phyloP scores from a whole-genome alignment of 2,888 invertebrate genomes.

The Aleiodes leptofemur region DNA sequence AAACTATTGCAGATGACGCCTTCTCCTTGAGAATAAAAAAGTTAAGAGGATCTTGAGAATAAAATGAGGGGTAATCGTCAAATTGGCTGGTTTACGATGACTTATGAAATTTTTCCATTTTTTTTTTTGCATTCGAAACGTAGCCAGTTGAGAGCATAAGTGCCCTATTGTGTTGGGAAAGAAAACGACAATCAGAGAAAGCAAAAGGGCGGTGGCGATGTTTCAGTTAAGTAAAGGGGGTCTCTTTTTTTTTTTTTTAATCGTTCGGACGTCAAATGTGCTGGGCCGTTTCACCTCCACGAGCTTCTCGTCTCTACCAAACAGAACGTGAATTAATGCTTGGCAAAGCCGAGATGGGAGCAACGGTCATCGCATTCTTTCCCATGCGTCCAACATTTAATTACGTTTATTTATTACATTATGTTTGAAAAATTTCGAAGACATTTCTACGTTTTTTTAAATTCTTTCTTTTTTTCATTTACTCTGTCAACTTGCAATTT shows the following conservation, averaged over 20 bases:
- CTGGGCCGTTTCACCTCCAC: background rate
- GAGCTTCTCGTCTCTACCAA: slow-evolving; percentile 40
- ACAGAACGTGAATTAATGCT: slow-evolving; percentile 38
- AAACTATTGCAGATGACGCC: too few relatives aligned
- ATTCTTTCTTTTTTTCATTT: background rate
- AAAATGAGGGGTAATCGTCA: slow-evolving; percentile 7
- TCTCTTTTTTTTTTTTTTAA: slow-evolving; percentile 7
- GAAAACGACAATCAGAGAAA: slow-evolving; percentile 28
- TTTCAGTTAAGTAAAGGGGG: slow-evolving; percentile 34
- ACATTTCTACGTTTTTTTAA: too few relatives aligned
- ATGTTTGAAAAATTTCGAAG: slow-evolving; percentile 26
- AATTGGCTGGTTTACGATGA: slow-evolving; percentile 15
- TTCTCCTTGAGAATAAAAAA: too few relatives aligned
- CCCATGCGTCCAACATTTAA: slow-evolving; percentile 28
- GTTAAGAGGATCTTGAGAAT: background rate
- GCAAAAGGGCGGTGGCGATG: slow-evolving; percentile 36
- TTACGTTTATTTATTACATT: slow-evolving; percentile 30
- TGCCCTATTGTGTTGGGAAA: slow-evolving; percentile 30
- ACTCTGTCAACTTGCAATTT: background rate
- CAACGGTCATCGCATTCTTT: slow-evolving; percentile 32
- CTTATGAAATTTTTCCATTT: slow-evolving; percentile 23
- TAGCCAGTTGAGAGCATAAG: slow-evolving; percentile 6
- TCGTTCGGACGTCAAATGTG: slow-evolving; percentile 37
- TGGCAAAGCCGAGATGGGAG: slow-evolving; percentile 31
- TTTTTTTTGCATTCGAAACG: slow-evolving; percentile 16